Percentiles rank a stretch among this genome's conserved stretches.
Evolutionary conservation across 2,888 invertebrate genomes (phyloP).

Genomic region (Neoscelio sp.): DNA sequence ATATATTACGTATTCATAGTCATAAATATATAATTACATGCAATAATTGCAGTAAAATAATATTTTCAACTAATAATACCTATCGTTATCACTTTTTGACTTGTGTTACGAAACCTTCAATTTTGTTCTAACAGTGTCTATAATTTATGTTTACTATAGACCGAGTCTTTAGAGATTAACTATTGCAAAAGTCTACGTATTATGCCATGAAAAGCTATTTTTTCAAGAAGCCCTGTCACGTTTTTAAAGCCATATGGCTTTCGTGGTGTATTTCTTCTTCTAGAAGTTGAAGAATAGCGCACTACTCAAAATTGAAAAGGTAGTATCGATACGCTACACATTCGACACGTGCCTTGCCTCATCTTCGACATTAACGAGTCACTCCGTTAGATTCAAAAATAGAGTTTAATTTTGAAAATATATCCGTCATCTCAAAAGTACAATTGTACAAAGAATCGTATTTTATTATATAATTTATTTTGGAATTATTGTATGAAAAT

Average conservation of each 20-base stretch:
- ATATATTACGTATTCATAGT: too few species aligned
- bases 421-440: too few species aligned
- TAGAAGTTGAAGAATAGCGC: conserved; percentile 3
- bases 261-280: conserved; percentile 34
- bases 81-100: neutral
- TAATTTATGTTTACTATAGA: conserved; percentile 13
- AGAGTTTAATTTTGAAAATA: too few species aligned
- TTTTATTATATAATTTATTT: too few species aligned
- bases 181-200: conserved; percentile 35
- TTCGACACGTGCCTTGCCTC: conserved; percentile 29
- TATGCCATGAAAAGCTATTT: conserved; percentile 40
- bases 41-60: too few species aligned
- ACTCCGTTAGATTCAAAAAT: conserved; percentile 5
- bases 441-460: too few species aligned
- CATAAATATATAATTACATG: too few species aligned
- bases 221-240: conserved; percentile 29
- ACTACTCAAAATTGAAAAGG: conserved; percentile 22
- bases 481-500: too few species aligned
- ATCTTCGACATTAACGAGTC: conserved; percentile 5
- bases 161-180: conserved; percentile 1
- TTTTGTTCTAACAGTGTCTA: neutral
- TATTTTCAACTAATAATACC: too few species aligned
- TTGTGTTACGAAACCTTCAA: neutral
- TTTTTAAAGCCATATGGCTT: conserved; percentile 52
- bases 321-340: conserved; percentile 8